phyloP scores from a whole-genome alignment of 2,888 invertebrate genomes.

The Agrotis ipsilon region DNA sequence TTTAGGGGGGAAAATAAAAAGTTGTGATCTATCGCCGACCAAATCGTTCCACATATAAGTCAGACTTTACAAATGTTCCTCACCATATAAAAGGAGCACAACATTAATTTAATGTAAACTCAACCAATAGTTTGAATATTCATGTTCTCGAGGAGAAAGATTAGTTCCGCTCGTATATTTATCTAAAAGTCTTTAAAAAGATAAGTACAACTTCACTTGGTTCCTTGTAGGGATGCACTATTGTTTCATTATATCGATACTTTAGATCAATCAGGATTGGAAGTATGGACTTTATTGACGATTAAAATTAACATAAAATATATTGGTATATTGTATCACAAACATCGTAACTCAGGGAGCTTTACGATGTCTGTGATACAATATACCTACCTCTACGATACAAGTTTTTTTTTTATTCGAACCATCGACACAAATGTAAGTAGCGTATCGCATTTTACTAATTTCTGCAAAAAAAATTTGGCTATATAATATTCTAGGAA shows the following conservation, averaged over 20 bases:
- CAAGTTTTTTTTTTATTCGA: background rate
- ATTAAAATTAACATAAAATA: too few relatives aligned
- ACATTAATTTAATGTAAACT: slow-evolving; percentile 78
- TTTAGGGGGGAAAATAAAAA: slow-evolving; percentile 75
- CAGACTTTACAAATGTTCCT: slow-evolving; percentile 73
- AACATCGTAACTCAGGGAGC: too few relatives aligned
- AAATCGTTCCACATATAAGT: slow-evolving; percentile 69
- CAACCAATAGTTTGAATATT: slow-evolving; percentile 77
- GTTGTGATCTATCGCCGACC: slow-evolving; percentile 66
- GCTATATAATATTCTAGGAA: background rate
- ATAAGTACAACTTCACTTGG: slow-evolving; percentile 67
- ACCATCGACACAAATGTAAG: background rate
- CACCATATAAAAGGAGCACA: slow-evolving; percentile 70
- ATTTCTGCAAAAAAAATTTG: background rate
- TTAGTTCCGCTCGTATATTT: slow-evolving; percentile 75
- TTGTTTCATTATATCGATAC: background rate
- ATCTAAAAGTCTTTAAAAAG: slow-evolving; percentile 71
- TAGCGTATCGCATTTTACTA: background rate
- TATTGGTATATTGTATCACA: too few relatives aligned
- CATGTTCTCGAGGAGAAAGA: slow-evolving; percentile 74
- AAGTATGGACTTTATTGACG: background rate
- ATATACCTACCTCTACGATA: too few relatives aligned
- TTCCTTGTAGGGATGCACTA: slow-evolving; percentile 30
- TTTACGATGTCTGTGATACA: too few relatives aligned
- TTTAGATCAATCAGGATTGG: background rate